Conservation (phyloP, 2,888 invertebrate genomes). For the Salticus scenicus region DNA sequence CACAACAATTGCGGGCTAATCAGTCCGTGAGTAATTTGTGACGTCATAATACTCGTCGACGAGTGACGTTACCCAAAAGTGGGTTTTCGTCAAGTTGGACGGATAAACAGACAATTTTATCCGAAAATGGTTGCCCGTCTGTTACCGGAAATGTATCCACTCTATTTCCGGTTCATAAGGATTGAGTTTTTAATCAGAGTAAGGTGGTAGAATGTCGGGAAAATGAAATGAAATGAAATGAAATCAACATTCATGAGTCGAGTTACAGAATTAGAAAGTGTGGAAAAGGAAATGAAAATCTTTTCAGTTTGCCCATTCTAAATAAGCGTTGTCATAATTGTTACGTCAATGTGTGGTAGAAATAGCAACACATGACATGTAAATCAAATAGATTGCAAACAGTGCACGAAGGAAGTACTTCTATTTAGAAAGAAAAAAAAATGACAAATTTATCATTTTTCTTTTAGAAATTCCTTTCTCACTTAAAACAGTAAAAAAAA, state of each 20-base stretch:
- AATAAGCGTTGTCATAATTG: too few species aligned
- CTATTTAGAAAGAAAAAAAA: too few species aligned
- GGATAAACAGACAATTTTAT: constrained; percentile 55
- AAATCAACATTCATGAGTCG: background rate
- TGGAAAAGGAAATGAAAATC: background rate
- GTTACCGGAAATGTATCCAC: constrained; percentile 50
- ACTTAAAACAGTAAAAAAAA: too few species aligned
- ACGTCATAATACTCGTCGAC: constrained; percentile 52
- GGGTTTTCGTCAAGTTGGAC: constrained; percentile 42
- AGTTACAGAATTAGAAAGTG: background rate
- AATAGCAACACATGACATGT: too few species aligned
- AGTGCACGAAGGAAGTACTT: too few species aligned
- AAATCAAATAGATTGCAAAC: too few species aligned
- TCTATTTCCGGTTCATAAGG: constrained; percentile 53
- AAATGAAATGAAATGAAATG: constrained; percentile 4
- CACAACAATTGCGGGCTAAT: constrained; percentile 25
- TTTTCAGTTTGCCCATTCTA: background rate
- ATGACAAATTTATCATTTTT: too few species aligned
- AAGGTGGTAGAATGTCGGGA: background rate
- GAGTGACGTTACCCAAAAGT: constrained; percentile 39
- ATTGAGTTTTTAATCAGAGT: constrained; percentile 56
- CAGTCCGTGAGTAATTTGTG: constrained; percentile 58
- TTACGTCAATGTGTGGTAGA: too few species aligned
- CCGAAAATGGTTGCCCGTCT: constrained; percentile 37
- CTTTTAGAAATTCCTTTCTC: too few species aligned